Percentiles rank a stretch among this genome's conserved stretches.
Evolutionary conservation across 2,888 invertebrate genomes (phyloP).

Genomic region (Sminthurides aquaticus): DNA sequence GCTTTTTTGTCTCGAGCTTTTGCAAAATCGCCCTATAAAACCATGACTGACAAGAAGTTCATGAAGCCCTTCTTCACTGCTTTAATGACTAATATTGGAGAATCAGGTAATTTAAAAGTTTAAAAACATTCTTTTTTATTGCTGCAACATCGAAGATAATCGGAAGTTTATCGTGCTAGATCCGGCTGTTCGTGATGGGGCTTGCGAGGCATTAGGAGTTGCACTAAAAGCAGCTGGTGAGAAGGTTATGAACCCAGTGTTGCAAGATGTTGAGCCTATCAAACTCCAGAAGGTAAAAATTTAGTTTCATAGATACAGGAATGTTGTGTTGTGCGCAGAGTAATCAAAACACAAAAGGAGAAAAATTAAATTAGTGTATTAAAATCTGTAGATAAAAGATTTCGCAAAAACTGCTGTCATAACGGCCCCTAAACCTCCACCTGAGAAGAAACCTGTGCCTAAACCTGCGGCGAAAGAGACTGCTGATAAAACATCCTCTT

Average conservation of each 20-base stretch:
- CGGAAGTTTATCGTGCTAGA: conserved; percentile 51
- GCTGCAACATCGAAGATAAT: not conserved
- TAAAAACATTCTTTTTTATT: not conserved
- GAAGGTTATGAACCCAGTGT: conserved; percentile 74
- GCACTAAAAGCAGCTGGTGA: conserved; percentile 90
- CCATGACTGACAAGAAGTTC: conserved; percentile 78
- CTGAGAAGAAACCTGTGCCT: conserved; percentile 52
- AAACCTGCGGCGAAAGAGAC: conserved; percentile 49
- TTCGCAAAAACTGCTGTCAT: conserved; percentile 87
- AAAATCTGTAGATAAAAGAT: conserved; percentile 79
- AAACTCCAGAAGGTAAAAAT: conserved; percentile 72
- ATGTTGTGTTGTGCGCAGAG: not conserved
- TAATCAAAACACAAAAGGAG: too few species aligned
- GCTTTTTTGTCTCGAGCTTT: conserved; percentile 77
- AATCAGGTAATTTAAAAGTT: conserved; percentile 54
- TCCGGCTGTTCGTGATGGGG: conserved; percentile 82
- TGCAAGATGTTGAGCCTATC: conserved; percentile 78
- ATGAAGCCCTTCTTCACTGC: conserved; percentile 72
- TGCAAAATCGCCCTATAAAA: conserved; percentile 59
- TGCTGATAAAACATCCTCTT: conserved; percentile 50
- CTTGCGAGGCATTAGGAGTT: conserved; percentile 88
- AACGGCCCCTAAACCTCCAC: conserved; percentile 54
- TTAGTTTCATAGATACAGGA: not conserved
- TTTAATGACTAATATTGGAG: conserved; percentile 69
- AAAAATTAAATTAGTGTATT: too few species aligned